Evolutionary conservation across 1,140 invertebrate genomes (phyloP), one percentile per base, ranked within the genome.

Genomic region (Tetramorium simillimum): DNA sequence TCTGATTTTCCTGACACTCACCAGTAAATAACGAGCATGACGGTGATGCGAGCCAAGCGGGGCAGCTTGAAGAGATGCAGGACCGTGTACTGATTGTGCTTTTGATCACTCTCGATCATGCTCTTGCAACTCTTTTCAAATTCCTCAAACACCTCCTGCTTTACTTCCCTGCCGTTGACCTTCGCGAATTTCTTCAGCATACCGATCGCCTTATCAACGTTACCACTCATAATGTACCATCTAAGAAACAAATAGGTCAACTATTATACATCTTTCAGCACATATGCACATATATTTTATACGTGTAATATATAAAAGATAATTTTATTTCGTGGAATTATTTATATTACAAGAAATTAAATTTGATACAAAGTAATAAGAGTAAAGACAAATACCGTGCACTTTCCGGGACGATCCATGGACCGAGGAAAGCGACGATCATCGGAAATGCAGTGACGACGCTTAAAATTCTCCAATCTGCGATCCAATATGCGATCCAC

Each of bases 161-260:
- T 96, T 12, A 98, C 97, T 58, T 96, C 96, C 16, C 95, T 97
- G 33, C 96, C 96, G 93, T 99, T 99, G 5, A 98, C 96, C 85
- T 96, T 96, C 80, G 98, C 97, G 91, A 98, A 98, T 88, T 97
- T 97, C 90, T 97, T 97, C 86, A 98, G 94, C 88, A 98, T 98
- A 5, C 96, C 95, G 12, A 98, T 95, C 1, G 98, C 97, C 92
- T 98, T 97, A 85, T 98, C 97, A 0, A 97, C 94, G 87, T 97
- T 96, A 3, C 98, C 98, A 95, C 97, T 97, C 0, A 97, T 98
- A 9, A 98, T 96, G 62, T 98, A 95, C 98, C 98, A 98, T 69
- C 95, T 95, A 28, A 56, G 12, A 7, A 51, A 80, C 12, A 10
- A 53, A 28, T 18, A 63, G 2, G 1, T 1, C 24, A 24, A 85